Conservation (phyloP, 2,797 vertebrate genomes). For the Luscinia luscinia region DNA sequence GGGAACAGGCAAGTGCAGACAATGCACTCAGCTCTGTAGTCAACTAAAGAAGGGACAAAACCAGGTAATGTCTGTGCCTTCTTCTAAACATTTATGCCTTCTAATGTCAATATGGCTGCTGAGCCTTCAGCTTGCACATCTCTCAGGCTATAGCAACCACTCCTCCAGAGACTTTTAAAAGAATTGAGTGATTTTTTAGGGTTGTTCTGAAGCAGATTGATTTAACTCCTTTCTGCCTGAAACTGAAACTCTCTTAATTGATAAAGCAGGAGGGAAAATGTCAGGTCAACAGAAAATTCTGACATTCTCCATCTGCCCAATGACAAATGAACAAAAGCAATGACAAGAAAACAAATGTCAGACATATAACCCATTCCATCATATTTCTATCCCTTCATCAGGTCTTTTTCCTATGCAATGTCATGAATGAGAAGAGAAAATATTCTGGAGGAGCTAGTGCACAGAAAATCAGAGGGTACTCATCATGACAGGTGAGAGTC, state of each 20-base stretch:
- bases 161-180: slow-evolving; percentile 17
- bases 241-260: slow-evolving; percentile 6
- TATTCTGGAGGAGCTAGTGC: not conserved
- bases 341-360: not conserved
- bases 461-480: not conserved
- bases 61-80: not conserved
- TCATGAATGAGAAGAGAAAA: not conserved
- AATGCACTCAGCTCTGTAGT: not conserved
- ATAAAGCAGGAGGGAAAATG: slow-evolving; percentile 15
- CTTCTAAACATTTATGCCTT: not conserved
- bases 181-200: slow-evolving; percentile 34
- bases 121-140: slow-evolving; percentile 28
- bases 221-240: slow-evolving; percentile 60
- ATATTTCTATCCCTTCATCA: not conserved
- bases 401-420: not conserved
- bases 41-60: not conserved
- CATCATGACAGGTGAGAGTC: not conserved
- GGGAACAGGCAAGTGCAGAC: not conserved
- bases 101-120: not conserved
- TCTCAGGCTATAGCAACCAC: not conserved
- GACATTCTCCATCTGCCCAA: not conserved
- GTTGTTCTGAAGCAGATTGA: slow-evolving; percentile 36
- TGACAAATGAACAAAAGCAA: not conserved
- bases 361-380: not conserved
- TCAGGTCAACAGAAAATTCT: slow-evolving; percentile 15